Conservation (phyloP, 2,113 vertebrate species). For the Baryphthengus martii region DNA sequence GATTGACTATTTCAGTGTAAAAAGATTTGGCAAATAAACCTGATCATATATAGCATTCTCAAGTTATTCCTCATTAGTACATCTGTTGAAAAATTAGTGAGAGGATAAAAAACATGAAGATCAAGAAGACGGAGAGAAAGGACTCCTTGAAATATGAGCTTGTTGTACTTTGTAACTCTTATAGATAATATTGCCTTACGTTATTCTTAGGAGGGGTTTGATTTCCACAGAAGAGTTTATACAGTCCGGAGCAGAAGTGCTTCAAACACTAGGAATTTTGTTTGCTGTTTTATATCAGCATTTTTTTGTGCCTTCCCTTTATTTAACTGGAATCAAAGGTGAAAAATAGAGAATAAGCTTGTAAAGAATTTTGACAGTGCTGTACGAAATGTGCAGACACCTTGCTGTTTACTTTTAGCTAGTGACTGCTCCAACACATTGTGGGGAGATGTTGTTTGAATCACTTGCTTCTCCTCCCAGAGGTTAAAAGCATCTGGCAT, state of each 20-base stretch:
- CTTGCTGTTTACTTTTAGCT: not conserved
- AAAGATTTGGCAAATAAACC: not conserved
- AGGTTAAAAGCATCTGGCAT: not conserved
- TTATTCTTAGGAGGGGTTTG: not conserved
- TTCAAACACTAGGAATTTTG: not conserved
- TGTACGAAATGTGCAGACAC: not conserved
- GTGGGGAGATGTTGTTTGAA: not conserved
- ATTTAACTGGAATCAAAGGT: not conserved
- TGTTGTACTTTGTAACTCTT: not conserved
- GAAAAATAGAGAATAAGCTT: not conserved
- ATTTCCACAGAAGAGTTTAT: not conserved
- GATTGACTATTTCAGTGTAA: not conserved
- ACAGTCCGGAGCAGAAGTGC: not conserved
- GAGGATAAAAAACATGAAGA: not conserved
- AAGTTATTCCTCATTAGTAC: not conserved
- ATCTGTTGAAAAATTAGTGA: not conserved
- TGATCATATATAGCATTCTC: not conserved
- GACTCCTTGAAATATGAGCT: not conserved
- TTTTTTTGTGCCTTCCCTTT: not conserved
- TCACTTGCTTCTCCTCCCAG: not conserved
- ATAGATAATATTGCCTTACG: not conserved
- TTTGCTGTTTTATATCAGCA: not conserved
- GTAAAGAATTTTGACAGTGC: not conserved
- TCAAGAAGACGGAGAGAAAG: not conserved
- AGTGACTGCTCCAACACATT: not conserved